Evolutionary conservation across 2,113 vertebrate genomes (phyloP).

Genomic region (Epinephelus cyanopodus): DNA sequence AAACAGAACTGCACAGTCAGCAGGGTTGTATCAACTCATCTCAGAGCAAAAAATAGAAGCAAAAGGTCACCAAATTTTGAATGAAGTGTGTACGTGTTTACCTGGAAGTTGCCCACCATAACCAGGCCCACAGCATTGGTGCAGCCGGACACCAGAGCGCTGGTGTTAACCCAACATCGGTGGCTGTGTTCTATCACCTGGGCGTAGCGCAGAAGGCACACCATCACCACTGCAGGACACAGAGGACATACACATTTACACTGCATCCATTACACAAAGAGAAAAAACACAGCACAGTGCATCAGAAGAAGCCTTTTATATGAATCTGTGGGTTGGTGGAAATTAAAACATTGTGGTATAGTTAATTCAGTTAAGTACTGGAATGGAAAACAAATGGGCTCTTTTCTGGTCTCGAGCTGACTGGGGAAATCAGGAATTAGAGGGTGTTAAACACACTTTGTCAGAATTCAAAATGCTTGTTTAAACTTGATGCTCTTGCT

Average conservation of each 20-base stretch:
- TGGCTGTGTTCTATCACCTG: conserved; percentile 92
- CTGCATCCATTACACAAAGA: no score
- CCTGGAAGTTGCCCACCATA: conserved; percentile 95
- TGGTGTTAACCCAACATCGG: conserved; percentile 91
- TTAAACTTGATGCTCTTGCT: not conserved
- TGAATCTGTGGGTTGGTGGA: not conserved
- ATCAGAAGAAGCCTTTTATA: not conserved
- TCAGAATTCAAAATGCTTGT: not conserved
- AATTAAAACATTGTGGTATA: not conserved
- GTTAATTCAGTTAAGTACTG: not conserved
- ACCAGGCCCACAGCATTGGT: conserved; percentile 91
- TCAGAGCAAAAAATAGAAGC: not conserved
- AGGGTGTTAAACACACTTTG: not conserved
- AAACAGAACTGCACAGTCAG: not conserved
- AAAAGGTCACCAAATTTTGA: not conserved
- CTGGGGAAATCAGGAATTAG: not conserved
- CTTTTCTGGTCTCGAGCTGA: not conserved
- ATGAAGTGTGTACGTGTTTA: conserved; percentile 43
- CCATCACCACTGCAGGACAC: conserved; percentile 87
- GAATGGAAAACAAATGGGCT: not conserved
- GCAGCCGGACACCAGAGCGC: conserved; percentile 89
- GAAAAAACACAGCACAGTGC: not conserved
- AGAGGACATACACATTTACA: not conserved
- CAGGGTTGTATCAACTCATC: not conserved
- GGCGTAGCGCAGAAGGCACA: conserved; percentile 92